Percentiles rank a stretch among this genome's conserved stretches.
These are phyloP conservation scores for Brachyptera risi DNA, from an alignment of 2,888 invertebrate genomes.

Conservation along the genomic window DNA sequence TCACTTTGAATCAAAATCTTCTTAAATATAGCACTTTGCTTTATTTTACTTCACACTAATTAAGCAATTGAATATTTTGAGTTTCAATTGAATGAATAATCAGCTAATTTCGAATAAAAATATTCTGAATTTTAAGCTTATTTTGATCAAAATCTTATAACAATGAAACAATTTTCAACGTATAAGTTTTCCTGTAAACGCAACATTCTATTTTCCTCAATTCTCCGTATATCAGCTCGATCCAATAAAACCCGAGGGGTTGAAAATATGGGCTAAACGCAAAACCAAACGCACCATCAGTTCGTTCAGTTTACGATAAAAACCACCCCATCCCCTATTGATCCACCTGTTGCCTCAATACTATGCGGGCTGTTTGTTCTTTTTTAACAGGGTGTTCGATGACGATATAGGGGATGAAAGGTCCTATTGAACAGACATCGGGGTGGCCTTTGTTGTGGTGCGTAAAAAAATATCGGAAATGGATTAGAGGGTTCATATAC, in stretches of 20 bases:
- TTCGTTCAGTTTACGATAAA: constrained; percentile 9
- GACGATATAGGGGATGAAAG: background rate
- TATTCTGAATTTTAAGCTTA: no score
- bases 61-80: no score
- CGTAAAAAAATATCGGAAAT: background rate
- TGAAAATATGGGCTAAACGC: constrained; percentile 6
- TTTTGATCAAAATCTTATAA: no score
- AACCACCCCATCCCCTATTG: background rate
- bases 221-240: background rate
- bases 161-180: no score
- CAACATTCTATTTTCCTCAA: no score
- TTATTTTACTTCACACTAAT: no score
- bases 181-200: no score
- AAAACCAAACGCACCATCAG: constrained; percentile 1
- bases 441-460: constrained; percentile 1
- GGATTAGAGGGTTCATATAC: background rate
- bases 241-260: background rate
- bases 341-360: constrained; percentile 1
- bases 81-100: no score
- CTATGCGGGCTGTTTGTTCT: constrained; percentile 3
- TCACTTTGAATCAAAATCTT: no score
- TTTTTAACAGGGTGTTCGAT: background rate
- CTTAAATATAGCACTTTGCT: no score
- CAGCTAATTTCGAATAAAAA: no score
- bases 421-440: background rate